Evolutionary conservation across 2,888 invertebrate genomes (phyloP), one percentile per base, ranked within the genome.

Genomic region (Ditylenchus weischeri): DNA sequence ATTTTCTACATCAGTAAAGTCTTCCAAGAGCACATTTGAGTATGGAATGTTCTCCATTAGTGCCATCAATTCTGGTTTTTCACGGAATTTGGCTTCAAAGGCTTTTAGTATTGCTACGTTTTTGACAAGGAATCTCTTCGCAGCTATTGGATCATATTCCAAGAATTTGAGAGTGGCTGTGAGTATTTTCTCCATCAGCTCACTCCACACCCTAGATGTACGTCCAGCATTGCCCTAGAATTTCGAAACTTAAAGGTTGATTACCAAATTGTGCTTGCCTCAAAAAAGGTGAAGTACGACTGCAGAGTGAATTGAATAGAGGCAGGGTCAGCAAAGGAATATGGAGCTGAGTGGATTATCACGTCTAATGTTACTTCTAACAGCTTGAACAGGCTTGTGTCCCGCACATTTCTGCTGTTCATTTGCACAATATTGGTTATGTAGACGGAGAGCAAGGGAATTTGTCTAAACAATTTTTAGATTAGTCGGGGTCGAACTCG

Each of bases 291-390:
- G 13, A 54, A 54, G 29, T 23, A 29, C 1, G 54, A 21, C 29
- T 54, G 54, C 2, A 54, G 54, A 54, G 29, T 54, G 54, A 29
- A 54, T 13, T 54, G 54, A 10, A 54, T 29, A 54, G 54, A 54
- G 21, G 11, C 13, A 15, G 54, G 29, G 21, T 54, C 23, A 18
- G 21, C 54, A 54, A 54, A 54, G 29, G 15, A 21, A 29, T 54
- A 23, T 1, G 54, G 54, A 21, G 54, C 21, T 29, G 54, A 15
- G 2, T 54, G 29, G 10, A 54, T 11, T 1, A 54, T 54, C 7
- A 54, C 54, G 10, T 54, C 54, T 18, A 54, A 7, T 15, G 54
- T 29, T 1, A 54, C 11, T 18, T 54, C 54, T 18, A 54, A 18
- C 54, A 54, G 54, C 10, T 54, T 54, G 23, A 29, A 29, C 13